Base-by-base conservation (phyloP, 1,140 invertebrate species). In the Bilobella aurantiaca region DNA sequence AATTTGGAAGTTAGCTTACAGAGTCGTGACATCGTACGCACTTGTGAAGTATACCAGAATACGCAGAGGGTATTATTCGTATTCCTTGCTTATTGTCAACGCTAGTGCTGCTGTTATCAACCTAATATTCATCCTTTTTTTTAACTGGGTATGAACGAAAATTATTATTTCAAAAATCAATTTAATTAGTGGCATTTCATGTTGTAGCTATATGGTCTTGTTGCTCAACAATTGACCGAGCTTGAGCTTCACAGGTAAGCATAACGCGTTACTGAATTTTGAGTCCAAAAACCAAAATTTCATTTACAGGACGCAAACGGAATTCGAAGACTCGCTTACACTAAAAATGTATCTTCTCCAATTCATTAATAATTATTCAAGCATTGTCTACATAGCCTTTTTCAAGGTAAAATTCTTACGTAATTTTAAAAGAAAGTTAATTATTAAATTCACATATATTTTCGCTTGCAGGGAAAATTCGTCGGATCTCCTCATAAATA, bases 351-450 rank as follows among this genome's bases (percentile, higher is more conserved):
- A 98, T 77, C 77, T 98, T 8, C 84, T 99, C 37, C 93, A 98
- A 80, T 98, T 98, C 80, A 90, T 98, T 32, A 99, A 99, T 78
- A 98, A 96, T 77, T 98, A 98, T 78, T 91, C 94, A 25, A 96
- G 93, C 0, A 95, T 98, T 76, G 95, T 98, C 81, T 99, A 99
- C 75, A 95, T 99, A 73, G 96, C 94, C 0, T 98, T 98, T 79
- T 88, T 97, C 72, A 97, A 98, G 77, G 94, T 93, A 53, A 95
- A 91, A n/a, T n/a, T n/a, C 23, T 59, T 34, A 25, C 31, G 5
- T 23, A 59, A 28, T 28, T 12, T 5, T 98, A n/a, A n/a, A n/a
- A n/a, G n/a, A n/a, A n/a, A n/a, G n/a, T n/a, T n/a, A n/a, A n/a
- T n/a, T n/a, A n/a, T n/a, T n/a, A n/a, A n/a, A n/a, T n/a, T n/a